Base-by-base conservation (phyloP, 1,140 invertebrate genomes). In the Pristionchus pacificus region DNA sequence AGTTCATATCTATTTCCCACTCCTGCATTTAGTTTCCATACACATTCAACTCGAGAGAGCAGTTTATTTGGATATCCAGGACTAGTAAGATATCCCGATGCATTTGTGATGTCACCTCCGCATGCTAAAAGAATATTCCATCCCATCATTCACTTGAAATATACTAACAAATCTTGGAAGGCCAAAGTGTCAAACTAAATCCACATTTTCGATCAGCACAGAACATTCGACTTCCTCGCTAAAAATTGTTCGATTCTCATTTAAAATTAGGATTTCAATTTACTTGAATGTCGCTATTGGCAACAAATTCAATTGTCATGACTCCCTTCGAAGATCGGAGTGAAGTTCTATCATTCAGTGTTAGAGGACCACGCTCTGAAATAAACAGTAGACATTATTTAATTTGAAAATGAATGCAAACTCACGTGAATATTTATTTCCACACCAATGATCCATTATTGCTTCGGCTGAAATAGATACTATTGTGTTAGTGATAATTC, bases 1-100 rank as follows among this genome's bases (percentile, higher is more conserved):
- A 80, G 60, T n/a, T 70, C n/a, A 63, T 83, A 80, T 14, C 81
- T 76, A 59, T 71, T 63, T 19, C 74, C 77, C 13, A 78, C 77
- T 64, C 78, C 80, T 30, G 80, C 77, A 49, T 71, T 62, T 32
- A 81, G 76, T 63, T 75, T 70, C 81, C 77, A 81, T 24, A 70
- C 24, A 24, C 49, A 70, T 28, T 63, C 68, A 3, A 72, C 71
- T 63, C 68, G 49, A 13, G 74, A 70, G 0, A 81, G 61, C 19
- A 81, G 65, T 28, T 49, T 32, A 27, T 74, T 65, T 1, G 80
- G 74, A 68, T 80, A 83, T 25, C 78, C 78, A 13, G 79, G 80
- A 27, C 72, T 62, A n/a, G 28, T 62, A 13, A 82, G 25, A 2
- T 25, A 71, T 2, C 80, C 80, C 38, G 68, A 33, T 27, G 76